A percentile compares a stretch with the other conserved stretches of the same genome.
These are phyloP conservation scores for Philotrypesis tridentata DNA, from an alignment of 1,140 invertebrate genomes.

Conservation along the genomic window DNA sequence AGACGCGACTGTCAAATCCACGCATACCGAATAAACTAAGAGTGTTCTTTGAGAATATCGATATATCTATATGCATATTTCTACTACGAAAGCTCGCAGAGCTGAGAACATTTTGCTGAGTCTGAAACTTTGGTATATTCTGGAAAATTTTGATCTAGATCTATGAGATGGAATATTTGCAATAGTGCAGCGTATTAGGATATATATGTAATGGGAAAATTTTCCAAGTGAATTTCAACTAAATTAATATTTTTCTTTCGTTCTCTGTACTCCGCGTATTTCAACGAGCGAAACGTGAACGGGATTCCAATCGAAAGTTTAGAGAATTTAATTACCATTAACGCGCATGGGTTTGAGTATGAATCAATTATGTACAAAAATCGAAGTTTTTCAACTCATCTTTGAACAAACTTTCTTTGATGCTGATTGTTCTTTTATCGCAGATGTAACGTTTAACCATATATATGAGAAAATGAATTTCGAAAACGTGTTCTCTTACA, in stretches of 20 bases:
- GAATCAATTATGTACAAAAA: no score
- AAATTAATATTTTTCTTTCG: neutral
- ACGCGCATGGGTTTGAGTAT: no score
- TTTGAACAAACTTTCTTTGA: neutral
- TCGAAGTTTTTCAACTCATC: neutral
- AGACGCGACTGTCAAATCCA: neutral
- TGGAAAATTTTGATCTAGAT: no score
- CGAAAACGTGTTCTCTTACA: no score
- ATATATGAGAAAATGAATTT: neutral
- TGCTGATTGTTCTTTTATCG: neutral
- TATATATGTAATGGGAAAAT: no score
- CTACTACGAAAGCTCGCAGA: no score
- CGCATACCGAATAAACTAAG: neutral
- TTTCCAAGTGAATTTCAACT: neutral
- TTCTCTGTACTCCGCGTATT: neutral
- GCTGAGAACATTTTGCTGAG: no score
- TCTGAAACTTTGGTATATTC: no score
- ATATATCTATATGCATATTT: neutral
- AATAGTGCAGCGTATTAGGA: no score
- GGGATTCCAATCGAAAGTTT: neutral
- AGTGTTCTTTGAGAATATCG: neutral
- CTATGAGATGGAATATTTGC: no score
- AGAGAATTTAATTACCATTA: slow-evolving; percentile 8
- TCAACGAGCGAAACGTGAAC: neutral
- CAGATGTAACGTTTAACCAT: neutral